Conservation (phyloP, 2,113 vertebrate genomes). For the Willisornis vidua region DNA sequence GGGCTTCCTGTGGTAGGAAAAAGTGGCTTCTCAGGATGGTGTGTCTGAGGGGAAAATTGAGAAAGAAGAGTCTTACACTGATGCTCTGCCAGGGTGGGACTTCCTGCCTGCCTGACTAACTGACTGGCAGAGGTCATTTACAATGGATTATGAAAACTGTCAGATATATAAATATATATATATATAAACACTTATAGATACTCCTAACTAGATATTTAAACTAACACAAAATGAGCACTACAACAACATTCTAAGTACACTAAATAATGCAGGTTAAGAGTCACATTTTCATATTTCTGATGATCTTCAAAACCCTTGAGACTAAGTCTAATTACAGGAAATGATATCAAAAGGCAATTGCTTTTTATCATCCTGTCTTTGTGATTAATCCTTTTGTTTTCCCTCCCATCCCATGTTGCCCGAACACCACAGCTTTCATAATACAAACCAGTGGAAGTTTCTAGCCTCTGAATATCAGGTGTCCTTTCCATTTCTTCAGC, state of each 20-base stretch:
- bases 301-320: background rate
- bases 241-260: slow-evolving; percentile 14
- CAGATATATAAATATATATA: slow-evolving; percentile 16
- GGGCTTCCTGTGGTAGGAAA: slow-evolving; percentile 99
- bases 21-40: slow-evolving; percentile 99
- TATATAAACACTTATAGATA: background rate
- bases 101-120: slow-evolving; percentile 89
- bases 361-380: background rate
- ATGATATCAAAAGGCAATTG: slow-evolving; percentile 43
- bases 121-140: slow-evolving; percentile 82
- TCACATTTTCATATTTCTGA: background rate
- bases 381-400: background rate
- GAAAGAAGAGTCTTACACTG: slow-evolving; percentile 99
- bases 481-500: slow-evolving; percentile 44
- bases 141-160: slow-evolving; percentile 75
- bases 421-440: slow-evolving; percentile 36
- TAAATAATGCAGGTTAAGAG: slow-evolving; percentile 21
- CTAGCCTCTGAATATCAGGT: slow-evolving; percentile 1
- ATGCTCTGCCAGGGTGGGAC: slow-evolving; percentile 95
- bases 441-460: background rate
- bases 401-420: background rate
- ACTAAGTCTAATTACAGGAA: slow-evolving; percentile 53
- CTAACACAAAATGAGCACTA: slow-evolving; percentile 23
- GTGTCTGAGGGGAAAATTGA: slow-evolving; percentile 99
- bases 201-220: background rate